Percentiles rank a stretch among this genome's conserved stretches.
Conservation (phyloP, 2,113 vertebrate species). For the Cepphus grylle region DNA sequence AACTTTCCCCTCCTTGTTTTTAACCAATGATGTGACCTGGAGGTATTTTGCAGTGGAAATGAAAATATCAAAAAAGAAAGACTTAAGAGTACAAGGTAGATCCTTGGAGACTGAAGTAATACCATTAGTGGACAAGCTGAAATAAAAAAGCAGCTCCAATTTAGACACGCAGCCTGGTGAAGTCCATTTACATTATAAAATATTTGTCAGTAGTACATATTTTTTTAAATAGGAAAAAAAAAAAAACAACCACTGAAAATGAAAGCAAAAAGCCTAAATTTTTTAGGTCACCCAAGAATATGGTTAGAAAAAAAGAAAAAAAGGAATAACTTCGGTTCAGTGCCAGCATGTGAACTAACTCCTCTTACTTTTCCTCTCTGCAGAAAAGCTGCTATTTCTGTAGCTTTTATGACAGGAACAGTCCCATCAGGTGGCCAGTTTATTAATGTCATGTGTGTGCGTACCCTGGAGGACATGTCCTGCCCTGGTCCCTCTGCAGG, state of each 20-base stretch:
- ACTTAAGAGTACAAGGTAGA: constrained; percentile 31
- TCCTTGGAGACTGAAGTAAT: constrained; percentile 67
- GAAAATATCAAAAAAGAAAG: constrained; percentile 35
- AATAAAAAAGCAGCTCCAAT: constrained; percentile 41
- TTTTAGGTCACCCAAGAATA: constrained; percentile 12
- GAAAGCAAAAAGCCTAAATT: background rate
- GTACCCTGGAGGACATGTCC: background rate
- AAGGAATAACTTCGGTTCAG: background rate
- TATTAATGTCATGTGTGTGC: background rate
- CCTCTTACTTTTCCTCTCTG: background rate
- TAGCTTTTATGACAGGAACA: background rate
- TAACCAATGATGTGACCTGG: constrained; percentile 21
- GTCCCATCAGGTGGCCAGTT: background rate
- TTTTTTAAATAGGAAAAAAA: constrained; percentile 64
- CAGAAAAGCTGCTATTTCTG: background rate
- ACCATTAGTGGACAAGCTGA: constrained; percentile 65
- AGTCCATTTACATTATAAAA: constrained; percentile 70
- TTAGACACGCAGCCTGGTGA: constrained; percentile 20
- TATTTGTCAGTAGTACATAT: constrained; percentile 70
- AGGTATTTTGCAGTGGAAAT: constrained; percentile 53
- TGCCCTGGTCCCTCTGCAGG: background rate
- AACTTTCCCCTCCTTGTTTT: background rate
- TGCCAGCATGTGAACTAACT: background rate
- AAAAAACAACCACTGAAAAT: background rate
- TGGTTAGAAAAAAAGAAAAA: background rate